Evolutionary conservation across 2,797 vertebrate genomes (phyloP), one percentile per base, ranked within the genome.

Genomic region (Alosa sapidissima): DNA sequence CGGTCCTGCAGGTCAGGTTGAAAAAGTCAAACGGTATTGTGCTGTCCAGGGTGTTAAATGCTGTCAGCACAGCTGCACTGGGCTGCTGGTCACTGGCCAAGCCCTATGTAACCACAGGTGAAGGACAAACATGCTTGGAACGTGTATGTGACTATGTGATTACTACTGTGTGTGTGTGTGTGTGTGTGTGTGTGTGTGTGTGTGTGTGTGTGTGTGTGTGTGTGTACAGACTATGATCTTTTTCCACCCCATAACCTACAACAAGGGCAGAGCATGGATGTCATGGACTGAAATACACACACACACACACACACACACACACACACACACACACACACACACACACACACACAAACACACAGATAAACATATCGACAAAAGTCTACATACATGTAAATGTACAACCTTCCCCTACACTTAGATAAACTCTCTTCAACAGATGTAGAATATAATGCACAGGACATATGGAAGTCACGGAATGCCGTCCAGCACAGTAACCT

Each of bases 291-390:
- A 72, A 41, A 72, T n/a, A n/a, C n/a, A n/a, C n/a, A n/a, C n/a
- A n/a, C n/a, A n/a, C n/a, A n/a, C n/a, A n/a, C n/a, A n/a, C n/a
- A n/a, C n/a, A n/a, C n/a, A n/a, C n/a, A n/a, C 28, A 14, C 65
- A 72, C 11, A 72, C n/a, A 24, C 24, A 24, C 60, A 65, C 9
- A 24, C 62, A 68, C 13, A 9, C 2, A 36, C 33, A 75, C 68
- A 19, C 24, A 68, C 62, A 33, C 28, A 28, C n/a, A 28, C 5
- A 82, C 51, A 85, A 41, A 68, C n/a, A 16, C 60, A 83, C 13
- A 0, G 97, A 97, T 0, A 97, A 99, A 85, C 97, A 68, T 24
- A 68, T 2, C 9, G 6, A 65, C 60, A 65, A 65, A n/a, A n/a
- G n/a, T 9, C 1, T 21, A 13, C 62, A 36, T 14, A 33, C 62